Evolutionary conservation across 2,797 vertebrate genomes (phyloP).

Genomic region (Hoplostethus mediterraneus): DNA sequence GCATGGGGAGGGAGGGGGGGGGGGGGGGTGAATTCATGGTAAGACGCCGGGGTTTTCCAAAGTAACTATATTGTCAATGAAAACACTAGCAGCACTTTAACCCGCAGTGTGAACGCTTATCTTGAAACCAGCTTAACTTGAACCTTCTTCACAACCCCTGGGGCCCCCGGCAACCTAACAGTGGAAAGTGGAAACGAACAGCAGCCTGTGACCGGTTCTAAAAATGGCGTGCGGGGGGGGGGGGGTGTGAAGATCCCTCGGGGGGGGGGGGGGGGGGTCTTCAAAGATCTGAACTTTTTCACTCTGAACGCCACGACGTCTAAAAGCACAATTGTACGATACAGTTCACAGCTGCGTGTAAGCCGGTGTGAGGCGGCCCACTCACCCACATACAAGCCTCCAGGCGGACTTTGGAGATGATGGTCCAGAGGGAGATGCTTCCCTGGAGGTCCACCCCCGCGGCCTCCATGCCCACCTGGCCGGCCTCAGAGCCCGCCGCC

Average conservation of each 20-base stretch:
- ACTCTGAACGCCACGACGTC: slow-evolving; percentile 7
- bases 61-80: slow-evolving; percentile 45
- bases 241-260: no score
- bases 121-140: not conserved
- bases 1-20: not conserved
- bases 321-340: slow-evolving; percentile 9
- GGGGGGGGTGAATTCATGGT: slow-evolving; percentile 67
- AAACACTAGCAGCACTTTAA: slow-evolving; percentile 22
- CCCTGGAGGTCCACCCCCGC: slow-evolving; percentile 65
- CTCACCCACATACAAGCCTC: slow-evolving; percentile 96
- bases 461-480: slow-evolving; percentile 48
- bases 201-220: not conserved
- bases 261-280: no score
- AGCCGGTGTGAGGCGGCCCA: slow-evolving; percentile 26
- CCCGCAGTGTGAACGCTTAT: slow-evolving; percentile 11
- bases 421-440: slow-evolving; percentile 88
- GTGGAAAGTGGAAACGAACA: no score
- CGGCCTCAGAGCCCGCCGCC: slow-evolving; percentile 25
- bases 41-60: slow-evolving; percentile 70
- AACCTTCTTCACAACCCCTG: not conserved
- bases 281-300: no score
- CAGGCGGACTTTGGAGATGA: slow-evolving; percentile 92
- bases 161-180: not conserved
- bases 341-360: not conserved
- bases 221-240: no score